Percentiles rank a stretch among this genome's conserved stretches.
Conservation (phyloP, 2,888 invertebrate species). For the Drosophila kambysellisi region DNA sequence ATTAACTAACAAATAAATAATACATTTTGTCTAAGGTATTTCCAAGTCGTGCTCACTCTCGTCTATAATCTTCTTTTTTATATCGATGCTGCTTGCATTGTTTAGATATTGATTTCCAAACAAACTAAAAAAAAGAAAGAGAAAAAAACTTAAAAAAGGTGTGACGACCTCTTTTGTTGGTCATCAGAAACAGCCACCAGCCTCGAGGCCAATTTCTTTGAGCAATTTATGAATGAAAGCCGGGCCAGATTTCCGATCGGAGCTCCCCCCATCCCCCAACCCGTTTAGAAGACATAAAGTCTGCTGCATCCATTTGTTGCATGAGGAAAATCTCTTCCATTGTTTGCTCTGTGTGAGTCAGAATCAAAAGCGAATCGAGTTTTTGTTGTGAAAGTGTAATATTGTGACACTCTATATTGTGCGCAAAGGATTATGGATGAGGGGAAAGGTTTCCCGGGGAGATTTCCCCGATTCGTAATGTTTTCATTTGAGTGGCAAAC, state of each 20-base stretch:
- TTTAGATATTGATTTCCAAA: slow-evolving; percentile 68
- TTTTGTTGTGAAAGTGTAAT: slow-evolving; percentile 80
- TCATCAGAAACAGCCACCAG: slow-evolving; percentile 24
- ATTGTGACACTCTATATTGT: slow-evolving; percentile 84
- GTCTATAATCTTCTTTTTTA: neutral
- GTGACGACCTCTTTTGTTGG: slow-evolving; percentile 75
- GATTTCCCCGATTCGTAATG: slow-evolving; percentile 26
- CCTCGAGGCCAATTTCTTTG: slow-evolving; percentile 60
- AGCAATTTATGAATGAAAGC: slow-evolving; percentile 75
- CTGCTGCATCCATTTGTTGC: slow-evolving; percentile 41
- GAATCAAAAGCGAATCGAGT: slow-evolving; percentile 55
- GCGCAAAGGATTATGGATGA: slow-evolving; percentile 66
- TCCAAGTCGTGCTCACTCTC: neutral
- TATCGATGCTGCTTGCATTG: slow-evolving; percentile 48
- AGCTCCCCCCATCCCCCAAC: neutral
- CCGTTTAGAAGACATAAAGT: slow-evolving; percentile 70
- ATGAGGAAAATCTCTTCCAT: slow-evolving; percentile 23
- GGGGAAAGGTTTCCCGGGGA: too few species aligned
- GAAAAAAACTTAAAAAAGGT: slow-evolving; percentile 49
- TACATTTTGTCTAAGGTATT: neutral
- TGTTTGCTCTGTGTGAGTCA: slow-evolving; percentile 53
- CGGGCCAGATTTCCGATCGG: slow-evolving; percentile 18
- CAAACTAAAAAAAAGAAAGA: slow-evolving; percentile 16
- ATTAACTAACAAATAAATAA: neutral
- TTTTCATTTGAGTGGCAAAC: slow-evolving; percentile 57